Evolutionary conservation across 2,797 vertebrate genomes (phyloP), one percentile per base, ranked within the genome.

Genomic region (Pangasius mekongensis): DNA sequence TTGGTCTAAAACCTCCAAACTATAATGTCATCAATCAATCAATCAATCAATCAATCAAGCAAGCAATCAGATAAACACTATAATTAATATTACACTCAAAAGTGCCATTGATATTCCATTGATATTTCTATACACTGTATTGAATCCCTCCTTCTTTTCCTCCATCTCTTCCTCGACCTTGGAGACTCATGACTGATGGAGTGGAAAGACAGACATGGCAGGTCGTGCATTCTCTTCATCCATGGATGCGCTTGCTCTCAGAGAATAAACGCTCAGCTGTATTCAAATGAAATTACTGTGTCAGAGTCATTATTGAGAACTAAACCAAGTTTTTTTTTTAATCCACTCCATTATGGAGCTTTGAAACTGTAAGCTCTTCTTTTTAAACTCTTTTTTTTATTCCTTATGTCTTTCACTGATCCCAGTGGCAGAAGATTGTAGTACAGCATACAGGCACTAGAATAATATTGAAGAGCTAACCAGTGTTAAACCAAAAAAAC

Each of bases 151-250:
- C 62, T 54, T 78, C 64, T 36, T 74, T 80, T 39, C 56, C 76
- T 83, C 5, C 62, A 0, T 71, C 73, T 87, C 86, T 77, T 36
- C 49, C 52, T 74, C 89, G 62, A 87, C 89, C 85, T 89, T 91
- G 83, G 8, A 49, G 74, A 76, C 67, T 33, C 62, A 1, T 85
- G 85, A 91, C 47, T 88, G 87, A 91, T 91, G 56, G 39, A 82
- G 78, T 83, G 85, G 67, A 87, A 86, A 84, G 58, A 85, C 73
- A 56, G 56, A 54, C 71, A 58, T 78, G 76, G 49, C 87, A 85
- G 85, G 39, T 54, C 71, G 3, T 60, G 73, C 64, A 54, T 22
- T 33, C 33, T 81, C 47, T 66, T 87, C 73, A 84, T 86, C 58
- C 80, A 89, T 87, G 71, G 9, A 30, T 60, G 52, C 62, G 43